Evolutionary conservation across 2,113 vertebrate genomes (phyloP).

Genomic region (Carassius auratus): DNA sequence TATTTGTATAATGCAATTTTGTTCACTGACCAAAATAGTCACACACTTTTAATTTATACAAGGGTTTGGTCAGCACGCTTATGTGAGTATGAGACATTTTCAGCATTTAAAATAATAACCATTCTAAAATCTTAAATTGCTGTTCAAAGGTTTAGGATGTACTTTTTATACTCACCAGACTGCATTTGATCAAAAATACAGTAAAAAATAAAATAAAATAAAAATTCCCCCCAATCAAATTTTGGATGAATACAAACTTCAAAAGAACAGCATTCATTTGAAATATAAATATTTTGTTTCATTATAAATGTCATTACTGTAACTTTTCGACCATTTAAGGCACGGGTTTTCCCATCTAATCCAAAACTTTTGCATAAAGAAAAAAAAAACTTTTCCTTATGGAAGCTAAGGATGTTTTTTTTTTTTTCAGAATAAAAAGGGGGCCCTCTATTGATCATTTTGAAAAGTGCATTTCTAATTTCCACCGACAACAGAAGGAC

Average conservation of each 20-base stretch:
- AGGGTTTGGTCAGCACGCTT: neutral
- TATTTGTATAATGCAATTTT: constrained; percentile 31
- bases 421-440: neutral
- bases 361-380: neutral
- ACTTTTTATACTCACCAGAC: neutral
- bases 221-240: no score
- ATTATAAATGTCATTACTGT: neutral
- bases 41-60: constrained; percentile 33
- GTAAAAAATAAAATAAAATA: no score
- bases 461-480: constrained; percentile 22
- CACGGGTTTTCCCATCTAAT: no score
- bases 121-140: neutral
- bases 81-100: neutral
- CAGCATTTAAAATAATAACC: neutral
- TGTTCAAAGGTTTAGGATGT: neutral
- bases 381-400: neutral
- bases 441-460: constrained; percentile 38
- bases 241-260: no score
- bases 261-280: neutral
- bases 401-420: neutral
- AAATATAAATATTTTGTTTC: neutral
- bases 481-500: neutral
- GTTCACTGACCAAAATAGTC: constrained; percentile 5
- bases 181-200: neutral
- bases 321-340: no score